Evolutionary conservation across 2,113 vertebrate species (phyloP).

Genomic region (Camelus dromedarius): DNA sequence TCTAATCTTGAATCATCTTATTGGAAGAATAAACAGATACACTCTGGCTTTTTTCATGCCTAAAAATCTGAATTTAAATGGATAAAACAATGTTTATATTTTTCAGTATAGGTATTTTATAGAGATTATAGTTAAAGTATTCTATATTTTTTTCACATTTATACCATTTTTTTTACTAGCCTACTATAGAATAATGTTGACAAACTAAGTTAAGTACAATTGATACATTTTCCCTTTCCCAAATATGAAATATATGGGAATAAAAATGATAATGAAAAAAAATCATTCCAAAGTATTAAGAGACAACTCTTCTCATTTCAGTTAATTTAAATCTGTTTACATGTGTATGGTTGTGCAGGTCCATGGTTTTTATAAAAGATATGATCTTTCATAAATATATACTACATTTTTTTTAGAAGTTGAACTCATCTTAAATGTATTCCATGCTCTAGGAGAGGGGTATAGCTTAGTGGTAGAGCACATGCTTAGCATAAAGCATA

Average conservation of each 20-base stretch:
- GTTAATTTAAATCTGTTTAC: not conserved
- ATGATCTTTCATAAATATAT: too few relatives aligned
- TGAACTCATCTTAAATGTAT: not conserved
- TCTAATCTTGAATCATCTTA: not conserved
- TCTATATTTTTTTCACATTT: not conserved
- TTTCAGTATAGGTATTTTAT: not conserved
- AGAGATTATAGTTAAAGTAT: not conserved
- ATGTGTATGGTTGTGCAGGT: not conserved
- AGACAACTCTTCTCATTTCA: not conserved
- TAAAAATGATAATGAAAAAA: not conserved
- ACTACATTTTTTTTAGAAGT: too few relatives aligned
- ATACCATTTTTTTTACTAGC: not conserved
- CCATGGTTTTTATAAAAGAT: not conserved
- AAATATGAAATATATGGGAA: not conserved
- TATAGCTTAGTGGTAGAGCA: too few relatives aligned
- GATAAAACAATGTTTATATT: not conserved
- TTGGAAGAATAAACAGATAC: not conserved
- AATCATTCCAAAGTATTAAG: not conserved
- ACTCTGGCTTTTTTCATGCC: not conserved
- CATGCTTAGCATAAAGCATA: too few relatives aligned
- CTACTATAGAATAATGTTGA: not conserved
- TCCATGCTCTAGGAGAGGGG: too few relatives aligned
- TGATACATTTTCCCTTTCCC: not conserved
- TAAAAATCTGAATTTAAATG: not conserved
- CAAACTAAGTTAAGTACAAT: not conserved